Base-by-base conservation (phyloP, 1,140 invertebrate species). In the Brachionus koreanus region DNA sequence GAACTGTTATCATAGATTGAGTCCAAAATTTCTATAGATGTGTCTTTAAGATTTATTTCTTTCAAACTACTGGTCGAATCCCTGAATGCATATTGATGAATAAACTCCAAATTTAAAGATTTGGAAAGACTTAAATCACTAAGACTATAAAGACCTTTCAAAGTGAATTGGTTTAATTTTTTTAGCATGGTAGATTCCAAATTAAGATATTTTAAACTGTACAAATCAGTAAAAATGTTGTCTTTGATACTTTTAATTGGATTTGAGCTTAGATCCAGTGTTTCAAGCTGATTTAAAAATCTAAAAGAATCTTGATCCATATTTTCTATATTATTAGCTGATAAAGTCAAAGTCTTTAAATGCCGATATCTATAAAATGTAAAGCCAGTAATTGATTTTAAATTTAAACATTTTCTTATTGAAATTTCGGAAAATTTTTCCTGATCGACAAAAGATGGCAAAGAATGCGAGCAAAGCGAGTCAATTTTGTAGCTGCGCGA, bases 391-490 rank as follows among this genome's bases (percentile, higher is more conserved):
- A 79, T 57, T 2, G 1, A 16, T 19, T 10, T 65, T 19, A 79
- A 25, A 39, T 61, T 79, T 19, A 23, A 1, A 65, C 76, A 79
- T 61, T 79, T 79, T 61, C 19, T 79, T 23, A 79, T 79, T 2
- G 49, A 57, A 25, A 79, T 79, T 61, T 79, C 76, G 35, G 5
- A 16, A 61, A 79, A 79, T 29, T 33, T 61, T 43, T 79, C 76
- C 9, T 61, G 49, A 16, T 79, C 52, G 23, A 79, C 49, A 65
- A 79, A 79, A 57, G 76, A 57, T 10, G 76, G 76, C 25, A 79
- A 65, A 25, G 76, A 79, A 43, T 79, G 76, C 12, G 76, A 79
- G n/a, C 76, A 79, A 9, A 79, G n/a, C 7, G 49, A 37, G 29
- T 79, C 76, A 12, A 65, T 79, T 61, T 79, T 65, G 33, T 79